Conservation (phyloP, 2,113 vertebrate genomes). For the Sphyrna mokarran region DNA sequence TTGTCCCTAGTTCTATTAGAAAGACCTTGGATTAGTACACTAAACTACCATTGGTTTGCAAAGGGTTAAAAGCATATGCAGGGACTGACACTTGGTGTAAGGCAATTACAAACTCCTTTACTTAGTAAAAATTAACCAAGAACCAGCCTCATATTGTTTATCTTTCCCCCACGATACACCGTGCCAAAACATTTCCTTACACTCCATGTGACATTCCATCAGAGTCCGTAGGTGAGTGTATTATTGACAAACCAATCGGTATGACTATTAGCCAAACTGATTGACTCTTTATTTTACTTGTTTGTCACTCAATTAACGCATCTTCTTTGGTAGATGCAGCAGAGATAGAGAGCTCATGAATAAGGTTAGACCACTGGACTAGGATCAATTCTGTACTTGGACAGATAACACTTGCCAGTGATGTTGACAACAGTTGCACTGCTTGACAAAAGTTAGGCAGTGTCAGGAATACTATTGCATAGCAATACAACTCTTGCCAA, state of each 20-base stretch:
- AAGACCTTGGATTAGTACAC: neutral
- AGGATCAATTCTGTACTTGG: neutral
- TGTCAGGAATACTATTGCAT: conserved; percentile 5
- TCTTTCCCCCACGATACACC: neutral
- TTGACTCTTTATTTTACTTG: neutral
- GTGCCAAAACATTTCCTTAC: neutral
- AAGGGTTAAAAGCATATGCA: neutral
- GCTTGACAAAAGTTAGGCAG: neutral
- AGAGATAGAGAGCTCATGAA: neutral
- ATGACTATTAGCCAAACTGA: neutral
- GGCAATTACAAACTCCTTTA: neutral
- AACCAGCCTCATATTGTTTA: neutral
- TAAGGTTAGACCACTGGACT: neutral
- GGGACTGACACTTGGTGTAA: neutral
- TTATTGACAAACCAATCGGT: neutral
- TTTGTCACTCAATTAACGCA: neutral
- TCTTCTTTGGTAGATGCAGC: neutral
- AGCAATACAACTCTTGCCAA: conserved; percentile 6
- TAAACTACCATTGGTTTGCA: too few relatives aligned
- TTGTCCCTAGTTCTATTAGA: neutral
- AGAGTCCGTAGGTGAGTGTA: neutral
- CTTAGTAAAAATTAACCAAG: neutral
- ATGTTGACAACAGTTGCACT: neutral
- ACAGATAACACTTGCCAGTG: neutral
- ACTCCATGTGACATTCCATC: neutral